A percentile compares a stretch with the other conserved stretches of the same genome.
phyloP scores from a whole-genome alignment of 2,113 vertebrate genomes.

The Climacteris rufus region DNA sequence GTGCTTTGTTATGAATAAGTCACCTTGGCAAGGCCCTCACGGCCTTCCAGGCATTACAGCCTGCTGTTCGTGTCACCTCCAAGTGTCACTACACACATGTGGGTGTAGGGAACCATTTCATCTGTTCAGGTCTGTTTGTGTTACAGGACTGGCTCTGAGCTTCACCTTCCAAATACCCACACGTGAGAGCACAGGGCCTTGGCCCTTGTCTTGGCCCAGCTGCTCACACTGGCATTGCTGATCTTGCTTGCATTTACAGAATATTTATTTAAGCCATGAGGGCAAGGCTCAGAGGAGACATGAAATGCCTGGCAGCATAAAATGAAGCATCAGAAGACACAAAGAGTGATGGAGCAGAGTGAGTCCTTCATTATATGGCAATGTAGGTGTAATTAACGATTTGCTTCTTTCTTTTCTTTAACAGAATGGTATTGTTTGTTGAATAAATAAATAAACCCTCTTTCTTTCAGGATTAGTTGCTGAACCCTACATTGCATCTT shows the following conservation, averaged over 20 bases:
- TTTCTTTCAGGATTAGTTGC: neutral
- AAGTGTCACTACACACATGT: neutral
- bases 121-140: neutral
- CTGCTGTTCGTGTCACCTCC: neutral
- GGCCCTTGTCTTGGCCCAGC: neutral
- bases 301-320: neutral
- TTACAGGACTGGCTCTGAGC: neutral
- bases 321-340: neutral
- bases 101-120: neutral
- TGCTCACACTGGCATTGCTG: neutral
- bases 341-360: neutral
- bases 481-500: neutral
- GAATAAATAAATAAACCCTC: neutral
- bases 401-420: neutral
- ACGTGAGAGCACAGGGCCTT: neutral
- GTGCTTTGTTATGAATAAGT: neutral
- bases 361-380: neutral
- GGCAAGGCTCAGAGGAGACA: neutral
- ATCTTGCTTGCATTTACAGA: neutral
- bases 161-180: neutral
- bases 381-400: neutral
- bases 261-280: neutral
- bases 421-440: neutral
- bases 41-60: constrained; percentile 16
- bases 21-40: neutral